Conservation (phyloP, 2,797 vertebrate genomes). For the Trichosurus vulpecula region DNA sequence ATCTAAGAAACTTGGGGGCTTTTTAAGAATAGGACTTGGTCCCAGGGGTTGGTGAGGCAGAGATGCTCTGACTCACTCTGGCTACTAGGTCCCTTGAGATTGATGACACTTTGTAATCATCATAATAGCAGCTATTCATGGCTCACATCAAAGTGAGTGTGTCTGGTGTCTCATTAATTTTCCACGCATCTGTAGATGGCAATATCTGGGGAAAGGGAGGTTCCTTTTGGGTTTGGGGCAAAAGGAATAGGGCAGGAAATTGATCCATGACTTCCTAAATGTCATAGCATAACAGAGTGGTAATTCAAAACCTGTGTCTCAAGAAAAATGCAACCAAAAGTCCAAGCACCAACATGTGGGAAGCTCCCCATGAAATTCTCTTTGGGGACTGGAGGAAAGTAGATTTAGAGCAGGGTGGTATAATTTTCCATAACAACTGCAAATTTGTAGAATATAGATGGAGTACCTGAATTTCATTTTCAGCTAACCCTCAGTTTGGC, state of each 20-base stretch:
- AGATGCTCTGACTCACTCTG: background rate
- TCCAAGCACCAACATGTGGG: background rate
- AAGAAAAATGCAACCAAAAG: background rate
- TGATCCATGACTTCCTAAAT: background rate
- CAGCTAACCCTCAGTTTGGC: background rate
- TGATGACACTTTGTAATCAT: background rate
- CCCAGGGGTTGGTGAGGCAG: background rate
- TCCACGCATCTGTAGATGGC: background rate
- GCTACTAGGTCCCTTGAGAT: background rate
- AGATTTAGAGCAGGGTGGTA: no score
- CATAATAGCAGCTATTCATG: background rate
- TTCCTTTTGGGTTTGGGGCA: background rate
- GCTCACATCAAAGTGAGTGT: background rate
- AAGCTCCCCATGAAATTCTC: fast-evolving
- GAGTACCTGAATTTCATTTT: background rate
- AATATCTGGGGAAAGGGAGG: no score
- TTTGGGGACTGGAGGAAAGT: background rate
- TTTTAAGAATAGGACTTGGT: background rate
- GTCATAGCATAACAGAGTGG: background rate
- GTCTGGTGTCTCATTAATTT: background rate
- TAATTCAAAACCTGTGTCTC: background rate
- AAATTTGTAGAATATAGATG: background rate
- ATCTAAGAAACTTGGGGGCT: background rate
- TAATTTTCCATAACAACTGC: background rate
- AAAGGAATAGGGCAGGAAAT: background rate